phyloP scores from a whole-genome alignment of 2,888 invertebrate genomes.

The Linnaemya vulpina region DNA sequence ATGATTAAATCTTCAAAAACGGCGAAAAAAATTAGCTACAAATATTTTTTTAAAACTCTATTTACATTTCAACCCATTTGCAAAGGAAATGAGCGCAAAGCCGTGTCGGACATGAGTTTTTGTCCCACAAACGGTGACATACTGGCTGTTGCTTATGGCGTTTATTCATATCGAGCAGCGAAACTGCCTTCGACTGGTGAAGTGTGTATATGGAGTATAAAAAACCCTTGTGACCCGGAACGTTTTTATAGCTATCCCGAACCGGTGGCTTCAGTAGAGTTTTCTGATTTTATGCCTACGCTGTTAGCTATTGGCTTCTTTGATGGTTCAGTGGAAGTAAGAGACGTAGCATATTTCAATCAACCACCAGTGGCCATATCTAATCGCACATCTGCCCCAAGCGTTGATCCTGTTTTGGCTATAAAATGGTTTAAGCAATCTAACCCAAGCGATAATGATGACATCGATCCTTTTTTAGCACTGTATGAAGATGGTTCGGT shows the following conservation, averaged over 20 bases:
- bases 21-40: conserved; percentile 85
- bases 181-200: conserved; percentile 85
- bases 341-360: conserved; percentile 86
- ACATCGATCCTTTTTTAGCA: conserved; percentile 85
- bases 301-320: conserved; percentile 89
- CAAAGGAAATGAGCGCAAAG: conserved; percentile 72
- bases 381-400: conserved; percentile 85
- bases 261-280: conserved; percentile 88
- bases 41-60: conserved; percentile 86
- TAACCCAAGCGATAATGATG: conserved; percentile 75
- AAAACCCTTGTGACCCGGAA: conserved; percentile 91
- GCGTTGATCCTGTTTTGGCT: conserved; percentile 87
- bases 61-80: conserved; percentile 86
- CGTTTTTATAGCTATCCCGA: conserved; percentile 86
- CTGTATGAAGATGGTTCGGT: conserved; percentile 87
- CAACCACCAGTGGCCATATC: conserved; percentile 84
- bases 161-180: conserved; percentile 85
- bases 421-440: conserved; percentile 85
- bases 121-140: conserved; percentile 87
- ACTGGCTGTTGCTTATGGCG: conserved; percentile 90
- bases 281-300: conserved; percentile 88
- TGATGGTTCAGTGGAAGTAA: conserved; percentile 88
- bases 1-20: conserved; percentile 85
- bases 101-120: conserved; percentile 87
- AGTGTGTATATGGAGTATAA: conserved; percentile 90